phyloP scores from a whole-genome alignment of 2,797 vertebrate genomes.

The Austrolebias charrua region DNA sequence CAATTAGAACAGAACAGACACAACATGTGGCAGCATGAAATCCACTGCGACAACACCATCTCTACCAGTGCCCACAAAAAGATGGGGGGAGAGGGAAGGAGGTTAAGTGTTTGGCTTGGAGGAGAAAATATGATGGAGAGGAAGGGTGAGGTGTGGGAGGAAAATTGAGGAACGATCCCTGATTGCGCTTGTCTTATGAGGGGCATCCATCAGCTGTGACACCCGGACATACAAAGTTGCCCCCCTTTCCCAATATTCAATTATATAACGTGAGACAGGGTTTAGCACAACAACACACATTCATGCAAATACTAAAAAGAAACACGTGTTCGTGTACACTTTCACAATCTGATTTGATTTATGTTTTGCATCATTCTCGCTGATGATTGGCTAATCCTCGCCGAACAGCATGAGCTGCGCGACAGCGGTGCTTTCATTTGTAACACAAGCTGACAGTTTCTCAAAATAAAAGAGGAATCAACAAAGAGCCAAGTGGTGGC shows the following conservation, averaged over 20 bases:
- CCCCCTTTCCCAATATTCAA: conserved; percentile 62
- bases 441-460: conserved; percentile 58
- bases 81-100: neutral
- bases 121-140: conserved; percentile 65
- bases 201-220: conserved; percentile 80
- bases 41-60: conserved; percentile 46
- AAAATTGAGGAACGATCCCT: conserved; percentile 78
- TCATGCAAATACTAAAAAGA: neutral
- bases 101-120: conserved; percentile 43
- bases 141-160: conserved; percentile 64
- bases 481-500: conserved; percentile 34
- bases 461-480: conserved; percentile 52
- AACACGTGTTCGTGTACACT: neutral
- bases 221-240: conserved; percentile 74
- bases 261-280: conserved; percentile 48
- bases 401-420: conserved; percentile 50
- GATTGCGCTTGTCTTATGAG: conserved; percentile 81
- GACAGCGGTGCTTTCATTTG: conserved; percentile 24
- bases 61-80: conserved; percentile 37
- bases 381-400: conserved; percentile 44
- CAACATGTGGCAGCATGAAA: conserved; percentile 58
- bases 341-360: conserved; percentile 42
- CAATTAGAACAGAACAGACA: conserved; percentile 62
- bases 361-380: conserved; percentile 40
- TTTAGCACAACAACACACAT: conserved; percentile 28